A percentile compares a stretch with the other conserved stretches of the same genome.
Evolutionary conservation across 2,797 vertebrate genomes (phyloP).

Genomic region (Sebastes cheni): DNA sequence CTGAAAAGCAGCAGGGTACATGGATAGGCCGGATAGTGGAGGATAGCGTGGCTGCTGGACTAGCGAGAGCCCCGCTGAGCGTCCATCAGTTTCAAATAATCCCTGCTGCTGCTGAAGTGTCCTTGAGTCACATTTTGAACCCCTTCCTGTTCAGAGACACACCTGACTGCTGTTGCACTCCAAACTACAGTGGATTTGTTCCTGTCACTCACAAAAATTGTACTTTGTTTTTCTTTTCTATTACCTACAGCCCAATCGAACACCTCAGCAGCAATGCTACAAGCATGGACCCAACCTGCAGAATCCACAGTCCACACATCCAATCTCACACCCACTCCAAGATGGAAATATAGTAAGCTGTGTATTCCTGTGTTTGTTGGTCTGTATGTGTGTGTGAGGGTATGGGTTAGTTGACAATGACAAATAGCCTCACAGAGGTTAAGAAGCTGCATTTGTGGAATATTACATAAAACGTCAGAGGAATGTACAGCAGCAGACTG

Average conservation of each 20-base stretch:
- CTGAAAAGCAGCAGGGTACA: not conserved
- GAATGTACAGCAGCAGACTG: conserved; percentile 12
- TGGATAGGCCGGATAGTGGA: conserved; percentile 33
- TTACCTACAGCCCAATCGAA: not conserved
- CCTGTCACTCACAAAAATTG: conserved; percentile 8
- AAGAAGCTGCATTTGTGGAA: conserved; percentile 7
- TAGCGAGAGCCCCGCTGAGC: conserved; percentile 49
- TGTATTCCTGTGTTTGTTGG: not conserved
- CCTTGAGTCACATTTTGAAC: conserved; percentile 56
- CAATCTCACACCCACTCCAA: not conserved
- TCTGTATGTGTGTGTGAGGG: not conserved
- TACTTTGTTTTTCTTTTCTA: conserved; percentile 10
- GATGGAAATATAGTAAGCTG: not conserved
- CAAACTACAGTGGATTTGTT: conserved; percentile 26
- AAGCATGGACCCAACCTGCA: not conserved
- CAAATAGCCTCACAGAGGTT: conserved; percentile 25
- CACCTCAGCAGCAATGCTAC: not conserved
- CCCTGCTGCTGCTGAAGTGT: conserved; percentile 57
- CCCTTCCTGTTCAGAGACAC: conserved; percentile 50
- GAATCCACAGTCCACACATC: not conserved
- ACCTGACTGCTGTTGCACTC: conserved; percentile 47
- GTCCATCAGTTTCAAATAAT: conserved; percentile 64
- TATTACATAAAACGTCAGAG: not conserved
- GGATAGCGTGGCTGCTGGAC: conserved; percentile 21
- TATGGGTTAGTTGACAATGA: conserved; percentile 21